Conservation (phyloP, 2,888 invertebrate species). For the Pycnomerus fuliginosus region DNA sequence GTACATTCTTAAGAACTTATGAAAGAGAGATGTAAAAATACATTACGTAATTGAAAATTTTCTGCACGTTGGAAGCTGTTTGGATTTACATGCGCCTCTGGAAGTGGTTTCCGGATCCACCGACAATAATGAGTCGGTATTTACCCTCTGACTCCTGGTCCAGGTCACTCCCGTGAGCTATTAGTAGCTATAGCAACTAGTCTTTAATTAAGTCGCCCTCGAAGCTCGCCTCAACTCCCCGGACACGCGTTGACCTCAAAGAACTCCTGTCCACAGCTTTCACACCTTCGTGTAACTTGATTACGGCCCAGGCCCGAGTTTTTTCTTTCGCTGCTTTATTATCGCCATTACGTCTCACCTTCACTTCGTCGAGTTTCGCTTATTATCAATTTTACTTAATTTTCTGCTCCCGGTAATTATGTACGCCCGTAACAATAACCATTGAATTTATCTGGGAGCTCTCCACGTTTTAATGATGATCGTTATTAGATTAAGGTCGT, state of each 20-base stretch:
- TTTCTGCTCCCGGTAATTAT: constrained; percentile 39
- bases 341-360: constrained; percentile 42
- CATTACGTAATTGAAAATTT: too few species aligned
- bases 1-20: too few species aligned
- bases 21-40: too few species aligned
- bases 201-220: constrained; percentile 44
- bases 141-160: constrained; percentile 36
- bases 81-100: constrained; percentile 23
- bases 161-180: constrained; percentile 41
- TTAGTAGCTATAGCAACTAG: constrained; percentile 47
- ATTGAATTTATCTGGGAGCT: constrained; percentile 42
- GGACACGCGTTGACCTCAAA: constrained; percentile 42
- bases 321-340: constrained; percentile 34
- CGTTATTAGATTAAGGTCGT: constrained; percentile 45
- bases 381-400: constrained; percentile 45
- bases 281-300: constrained; percentile 34
- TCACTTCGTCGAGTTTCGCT: constrained; percentile 37
- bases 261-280: constrained; percentile 35
- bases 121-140: constrained; percentile 32
- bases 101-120: constrained; percentile 5
- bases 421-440: constrained; percentile 45
- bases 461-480: constrained; percentile 45
- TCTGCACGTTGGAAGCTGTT: too few species aligned
- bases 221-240: constrained; percentile 33
- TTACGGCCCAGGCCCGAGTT: constrained; percentile 13